A percentile compares a stretch with the other conserved stretches of the same genome.
These are phyloP conservation scores for Patiria pectinifera DNA, from an alignment of 53 echinoderm and acorn worm genomes.

Conservation along the genomic window DNA sequence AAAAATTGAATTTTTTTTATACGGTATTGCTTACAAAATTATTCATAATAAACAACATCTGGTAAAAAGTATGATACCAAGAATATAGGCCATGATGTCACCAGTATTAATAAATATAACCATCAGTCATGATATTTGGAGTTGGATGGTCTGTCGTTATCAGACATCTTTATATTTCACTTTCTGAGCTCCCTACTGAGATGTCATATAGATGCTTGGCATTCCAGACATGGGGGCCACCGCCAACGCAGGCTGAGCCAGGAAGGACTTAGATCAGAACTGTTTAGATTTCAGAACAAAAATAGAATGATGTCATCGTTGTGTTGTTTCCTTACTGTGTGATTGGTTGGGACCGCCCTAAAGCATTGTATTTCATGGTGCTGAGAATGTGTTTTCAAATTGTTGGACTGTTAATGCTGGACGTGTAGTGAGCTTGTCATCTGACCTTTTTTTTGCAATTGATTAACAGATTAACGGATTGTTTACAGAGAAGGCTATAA, in stretches of 20 bases:
- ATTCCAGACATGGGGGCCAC: constrained; percentile 47
- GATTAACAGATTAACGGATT: no score
- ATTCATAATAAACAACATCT: background rate
- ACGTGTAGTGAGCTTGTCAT: no score
- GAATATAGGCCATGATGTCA: constrained; percentile 12
- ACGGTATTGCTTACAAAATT: background rate
- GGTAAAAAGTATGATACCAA: background rate
- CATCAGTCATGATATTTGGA: background rate
- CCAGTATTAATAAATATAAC: background rate
- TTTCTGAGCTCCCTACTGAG: background rate
- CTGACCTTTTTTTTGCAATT: no score
- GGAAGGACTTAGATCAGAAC: background rate
- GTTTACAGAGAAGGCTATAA: no score
- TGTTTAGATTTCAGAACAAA: background rate
- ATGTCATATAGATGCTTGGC: constrained; percentile 24
- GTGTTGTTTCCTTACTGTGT: background rate
- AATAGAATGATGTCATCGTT: constrained; percentile 53
- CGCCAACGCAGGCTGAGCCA: background rate
- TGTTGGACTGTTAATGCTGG: background rate
- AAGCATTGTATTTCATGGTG: background rate
- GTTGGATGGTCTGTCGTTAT: background rate
- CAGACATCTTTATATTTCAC: constrained; percentile 21
- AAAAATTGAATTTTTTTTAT: background rate
- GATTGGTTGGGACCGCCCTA: background rate
- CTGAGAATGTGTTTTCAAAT: background rate